phyloP scores from a whole-genome alignment of 1,140 invertebrate species.

The Pseudomyrmex pallidus region DNA sequence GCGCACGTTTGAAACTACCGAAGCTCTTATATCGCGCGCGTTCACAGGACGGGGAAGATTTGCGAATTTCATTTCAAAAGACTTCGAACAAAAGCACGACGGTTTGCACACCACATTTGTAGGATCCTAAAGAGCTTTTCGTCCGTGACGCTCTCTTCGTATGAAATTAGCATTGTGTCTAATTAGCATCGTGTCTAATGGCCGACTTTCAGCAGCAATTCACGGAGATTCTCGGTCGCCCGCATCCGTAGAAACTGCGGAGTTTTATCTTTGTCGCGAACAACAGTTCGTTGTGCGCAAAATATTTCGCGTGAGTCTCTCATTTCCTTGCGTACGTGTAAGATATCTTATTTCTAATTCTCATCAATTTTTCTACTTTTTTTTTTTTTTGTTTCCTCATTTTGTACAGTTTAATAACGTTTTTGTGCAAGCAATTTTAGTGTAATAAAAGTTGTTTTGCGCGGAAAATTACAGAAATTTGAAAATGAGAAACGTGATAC shows the following conservation, averaged over 20 bases:
- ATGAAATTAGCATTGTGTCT: slow-evolving; percentile 42
- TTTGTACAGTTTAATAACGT: no score
- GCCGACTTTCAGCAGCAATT: slow-evolving; percentile 28
- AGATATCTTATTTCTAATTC: no score
- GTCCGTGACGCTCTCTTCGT: background rate
- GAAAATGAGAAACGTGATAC: no score
- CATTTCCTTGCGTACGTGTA: background rate
- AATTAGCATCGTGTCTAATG: slow-evolving; percentile 41
- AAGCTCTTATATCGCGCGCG: background rate
- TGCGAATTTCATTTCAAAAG: background rate
- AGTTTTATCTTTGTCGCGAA: background rate
- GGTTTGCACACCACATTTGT: background rate
- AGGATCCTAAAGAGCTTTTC: slow-evolving; percentile 13
- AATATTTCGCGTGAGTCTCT: background rate
- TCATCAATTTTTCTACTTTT: no score
- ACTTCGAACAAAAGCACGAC: background rate
- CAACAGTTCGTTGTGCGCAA: background rate
- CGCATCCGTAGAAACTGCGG: background rate
- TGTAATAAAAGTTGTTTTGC: no score
- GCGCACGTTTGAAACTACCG: background rate
- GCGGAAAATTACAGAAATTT: no score
- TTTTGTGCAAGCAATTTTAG: no score
- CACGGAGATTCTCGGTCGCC: slow-evolving; percentile 16
- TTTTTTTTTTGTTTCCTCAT: no score
- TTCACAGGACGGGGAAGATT: background rate